These are phyloP conservation scores for Drosophila arizonae DNA, from an alignment of 1,140 invertebrate genomes.

Conservation along the genomic window DNA sequence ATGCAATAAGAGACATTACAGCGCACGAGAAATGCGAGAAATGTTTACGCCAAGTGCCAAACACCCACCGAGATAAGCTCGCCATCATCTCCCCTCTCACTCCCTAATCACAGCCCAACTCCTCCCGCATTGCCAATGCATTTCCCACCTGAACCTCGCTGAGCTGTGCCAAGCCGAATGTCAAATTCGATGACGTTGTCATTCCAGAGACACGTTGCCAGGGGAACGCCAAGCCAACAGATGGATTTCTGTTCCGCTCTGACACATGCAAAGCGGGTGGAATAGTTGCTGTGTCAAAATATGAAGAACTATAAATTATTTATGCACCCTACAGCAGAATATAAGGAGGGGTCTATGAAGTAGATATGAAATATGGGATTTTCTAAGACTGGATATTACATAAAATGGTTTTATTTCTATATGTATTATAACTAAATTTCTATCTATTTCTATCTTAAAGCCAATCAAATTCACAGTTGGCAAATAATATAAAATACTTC, in stretches of 20 bases:
- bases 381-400: no score
- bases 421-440: no score
- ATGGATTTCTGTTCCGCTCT: constrained; percentile 11
- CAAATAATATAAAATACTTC: no score
- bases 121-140: constrained; percentile 38
- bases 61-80: constrained; percentile 14
- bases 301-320: neutral
- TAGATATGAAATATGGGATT: no score
- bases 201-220: constrained; percentile 29
- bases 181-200: constrained; percentile 58
- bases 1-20: constrained; percentile 54
- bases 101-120: neutral
- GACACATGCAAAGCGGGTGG: neutral
- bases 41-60: constrained; percentile 37
- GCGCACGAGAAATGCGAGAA: constrained; percentile 41
- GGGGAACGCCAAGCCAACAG: neutral
- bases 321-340: neutral
- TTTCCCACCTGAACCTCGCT: constrained; percentile 44
- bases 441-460: no score
- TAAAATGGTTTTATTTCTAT: no score
- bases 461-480: no score
- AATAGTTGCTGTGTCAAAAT: constrained; percentile 13
- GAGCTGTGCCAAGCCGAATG: constrained; percentile 10
- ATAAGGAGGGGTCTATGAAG: no score
- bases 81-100: neutral